phyloP scores from a whole-genome alignment of 2,797 vertebrate genomes.

The Halcyon badia region DNA sequence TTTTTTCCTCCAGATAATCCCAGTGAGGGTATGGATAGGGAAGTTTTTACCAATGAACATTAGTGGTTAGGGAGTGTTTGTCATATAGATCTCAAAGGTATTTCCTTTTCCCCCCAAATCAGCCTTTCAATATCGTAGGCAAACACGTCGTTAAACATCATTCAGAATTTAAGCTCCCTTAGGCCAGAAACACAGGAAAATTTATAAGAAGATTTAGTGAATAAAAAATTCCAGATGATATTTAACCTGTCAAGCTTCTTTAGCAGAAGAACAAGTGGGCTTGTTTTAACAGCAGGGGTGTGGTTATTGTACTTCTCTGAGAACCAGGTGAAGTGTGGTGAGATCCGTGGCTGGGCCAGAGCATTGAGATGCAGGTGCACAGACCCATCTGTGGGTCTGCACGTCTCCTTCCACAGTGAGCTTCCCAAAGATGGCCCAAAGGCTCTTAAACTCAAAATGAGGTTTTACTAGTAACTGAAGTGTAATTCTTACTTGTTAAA shows the following conservation, averaged over 20 bases:
- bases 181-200: neutral
- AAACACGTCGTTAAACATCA: neutral
- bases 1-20: neutral
- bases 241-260: neutral
- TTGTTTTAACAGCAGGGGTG: neutral
- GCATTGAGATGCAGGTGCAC: neutral
- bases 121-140: neutral
- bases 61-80: neutral
- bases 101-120: neutral
- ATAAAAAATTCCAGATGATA: neutral
- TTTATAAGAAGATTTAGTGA: neutral
- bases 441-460: neutral
- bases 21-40: neutral
- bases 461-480: neutral
- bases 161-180: neutral
- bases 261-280: neutral
- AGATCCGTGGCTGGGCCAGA: neutral
- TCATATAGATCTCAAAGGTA: neutral
- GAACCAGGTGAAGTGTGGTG: neutral
- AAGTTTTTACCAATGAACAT: neutral
- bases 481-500: neutral
- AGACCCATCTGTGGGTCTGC: neutral
- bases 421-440: neutral
- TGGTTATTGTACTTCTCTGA: neutral
- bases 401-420: no score